phyloP scores from a whole-genome alignment of 2,113 vertebrate genomes.

The Cervus canadensis region DNA sequence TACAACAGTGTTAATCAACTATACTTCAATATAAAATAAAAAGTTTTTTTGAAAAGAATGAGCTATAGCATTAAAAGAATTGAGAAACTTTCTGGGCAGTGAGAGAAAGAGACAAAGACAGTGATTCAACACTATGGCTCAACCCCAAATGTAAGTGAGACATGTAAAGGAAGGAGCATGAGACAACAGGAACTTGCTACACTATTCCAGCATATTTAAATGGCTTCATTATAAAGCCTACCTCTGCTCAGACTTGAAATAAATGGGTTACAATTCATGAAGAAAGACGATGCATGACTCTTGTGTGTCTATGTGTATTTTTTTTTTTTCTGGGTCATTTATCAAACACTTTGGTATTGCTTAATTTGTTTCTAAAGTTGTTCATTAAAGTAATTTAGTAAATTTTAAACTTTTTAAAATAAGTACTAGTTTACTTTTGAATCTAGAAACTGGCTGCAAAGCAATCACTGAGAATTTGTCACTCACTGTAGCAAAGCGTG shows the following conservation, averaged over 20 bases:
- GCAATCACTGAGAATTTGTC: not conserved
- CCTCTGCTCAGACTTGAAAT: not conserved
- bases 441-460: not conserved
- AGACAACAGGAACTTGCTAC: not conserved
- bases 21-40: not conserved
- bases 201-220: not conserved
- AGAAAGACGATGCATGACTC: not conserved
- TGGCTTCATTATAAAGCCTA: not conserved
- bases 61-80: not conserved
- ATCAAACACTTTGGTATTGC: not conserved
- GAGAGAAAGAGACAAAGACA: not conserved
- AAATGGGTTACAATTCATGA: not conserved
- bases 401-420: not conserved
- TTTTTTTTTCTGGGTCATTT: not conserved
- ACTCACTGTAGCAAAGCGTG: not conserved
- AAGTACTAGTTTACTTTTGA: not conserved
- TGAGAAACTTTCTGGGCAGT: not conserved
- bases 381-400: not conserved
- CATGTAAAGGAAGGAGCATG: not conserved
- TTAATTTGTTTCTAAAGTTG: not conserved
- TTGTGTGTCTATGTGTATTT: not conserved
- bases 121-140: not conserved
- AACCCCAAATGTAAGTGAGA: not conserved
- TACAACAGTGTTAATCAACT: not conserved
- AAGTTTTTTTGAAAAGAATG: not conserved